phyloP scores from a whole-genome alignment of 2,113 vertebrate species.

The human (Homo sapiens) region GRCh38 chr3:71955501-71956000 shows the following conservation, averaged over 20 bases:
- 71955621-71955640: background rate
- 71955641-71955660: background rate
- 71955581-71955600: background rate
- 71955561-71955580: background rate
- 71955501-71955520: background rate
- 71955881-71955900: background rate
- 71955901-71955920: background rate
- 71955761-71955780: slow-evolving; percentile 36
- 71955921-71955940: background rate
- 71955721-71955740: background rate
- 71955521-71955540: background rate
- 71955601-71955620: background rate
- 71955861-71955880: background rate
- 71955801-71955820: slow-evolving; percentile 11
- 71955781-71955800: background rate
- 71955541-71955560: background rate
- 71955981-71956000: background rate
- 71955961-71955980: background rate
- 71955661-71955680: slow-evolving; percentile 66
- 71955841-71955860: background rate
- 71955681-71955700: background rate
- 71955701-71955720: background rate
- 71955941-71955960: background rate
- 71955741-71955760: slow-evolving; percentile 1
- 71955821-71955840: background rate